Conservation (phyloP, 2,888 invertebrate species). For the Harpalus rufipes region DNA sequence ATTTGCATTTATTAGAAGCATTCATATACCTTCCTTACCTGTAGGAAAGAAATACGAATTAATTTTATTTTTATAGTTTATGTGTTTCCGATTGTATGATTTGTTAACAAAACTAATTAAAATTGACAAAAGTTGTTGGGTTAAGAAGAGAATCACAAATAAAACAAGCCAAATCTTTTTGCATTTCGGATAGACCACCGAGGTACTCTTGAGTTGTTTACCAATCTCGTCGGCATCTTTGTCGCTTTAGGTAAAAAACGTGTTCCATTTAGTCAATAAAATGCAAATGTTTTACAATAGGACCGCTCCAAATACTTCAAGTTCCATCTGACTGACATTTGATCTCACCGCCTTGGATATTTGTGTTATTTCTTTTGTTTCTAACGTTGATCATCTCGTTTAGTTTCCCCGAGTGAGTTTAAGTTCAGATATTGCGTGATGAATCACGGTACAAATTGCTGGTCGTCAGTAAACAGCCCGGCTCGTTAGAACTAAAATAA, state of each 20-base stretch:
- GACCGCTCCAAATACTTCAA: conserved; percentile 59
- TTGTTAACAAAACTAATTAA: too few species aligned
- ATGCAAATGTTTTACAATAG: conserved; percentile 59
- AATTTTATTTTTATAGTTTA: too few species aligned
- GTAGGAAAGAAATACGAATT: too few species aligned
- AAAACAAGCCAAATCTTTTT: not conserved
- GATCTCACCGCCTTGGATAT: conserved; percentile 36
- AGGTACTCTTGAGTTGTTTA: not conserved
- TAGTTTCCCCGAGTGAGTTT: conserved; percentile 5
- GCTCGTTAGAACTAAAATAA: conserved; percentile 45
- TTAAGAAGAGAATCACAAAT: not conserved
- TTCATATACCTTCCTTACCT: too few species aligned
- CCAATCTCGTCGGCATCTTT: conserved; percentile 31
- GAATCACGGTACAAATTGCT: conserved; percentile 33
- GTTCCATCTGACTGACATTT: conserved; percentile 38
- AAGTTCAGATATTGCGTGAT: conserved; percentile 15
- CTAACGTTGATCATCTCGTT: conserved; percentile 42
- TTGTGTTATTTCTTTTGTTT: conserved; percentile 48
- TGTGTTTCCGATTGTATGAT: too few species aligned
- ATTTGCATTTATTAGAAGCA: too few species aligned
- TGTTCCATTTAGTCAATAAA: conserved; percentile 60
- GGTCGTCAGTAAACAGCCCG: conserved; percentile 41
- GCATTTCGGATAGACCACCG: conserved; percentile 9
- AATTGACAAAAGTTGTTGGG: too few species aligned
- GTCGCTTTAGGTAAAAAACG: conserved; percentile 36